Evolutionary conservation across 1,140 invertebrate genomes (phyloP).

Genomic region (Lutraria rhynchaena): DNA sequence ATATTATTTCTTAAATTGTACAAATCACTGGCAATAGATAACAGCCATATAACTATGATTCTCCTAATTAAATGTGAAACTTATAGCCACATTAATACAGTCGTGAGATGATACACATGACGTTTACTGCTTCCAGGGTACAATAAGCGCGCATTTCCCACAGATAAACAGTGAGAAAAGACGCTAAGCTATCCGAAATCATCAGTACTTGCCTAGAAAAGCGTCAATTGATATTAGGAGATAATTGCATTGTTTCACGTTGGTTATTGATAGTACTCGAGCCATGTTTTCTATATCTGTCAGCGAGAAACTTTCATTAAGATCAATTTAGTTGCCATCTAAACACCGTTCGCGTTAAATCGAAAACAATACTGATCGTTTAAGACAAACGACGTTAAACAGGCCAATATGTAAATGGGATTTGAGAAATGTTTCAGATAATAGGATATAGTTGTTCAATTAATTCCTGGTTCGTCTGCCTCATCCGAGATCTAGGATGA

Average conservation of each 20-base stretch:
- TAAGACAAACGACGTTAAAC: conserved; percentile 47
- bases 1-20: not conserved
- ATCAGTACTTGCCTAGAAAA: conserved; percentile 14
- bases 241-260: conserved; percentile 54
- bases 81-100: too few relatives aligned
- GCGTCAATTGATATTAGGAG: conserved; percentile 53
- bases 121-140: conserved; percentile 25
- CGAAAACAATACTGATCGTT: conserved; percentile 49
- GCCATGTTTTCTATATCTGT: conserved; percentile 58
- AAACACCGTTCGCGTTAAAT: conserved; percentile 44
- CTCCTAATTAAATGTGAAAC: too few relatives aligned
- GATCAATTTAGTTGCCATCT: conserved; percentile 56
- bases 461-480: too few relatives aligned
- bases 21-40: too few relatives aligned
- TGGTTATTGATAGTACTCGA: conserved; percentile 42
- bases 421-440: conserved; percentile 13
- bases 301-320: conserved; percentile 52
- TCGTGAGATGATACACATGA: conserved; percentile 12
- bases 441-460: conserved; percentile 3
- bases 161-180: conserved; percentile 26
- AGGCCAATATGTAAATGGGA: conserved; percentile 48
- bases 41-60: too few relatives aligned
- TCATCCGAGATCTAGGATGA: too few relatives aligned
- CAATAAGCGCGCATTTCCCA: conserved; percentile 16
- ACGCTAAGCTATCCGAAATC: conserved; percentile 32